A percentile compares a stretch with the other conserved stretches of the same genome.
phyloP scores from a whole-genome alignment of 2,888 invertebrate genomes.

The Apamea sordens region DNA sequence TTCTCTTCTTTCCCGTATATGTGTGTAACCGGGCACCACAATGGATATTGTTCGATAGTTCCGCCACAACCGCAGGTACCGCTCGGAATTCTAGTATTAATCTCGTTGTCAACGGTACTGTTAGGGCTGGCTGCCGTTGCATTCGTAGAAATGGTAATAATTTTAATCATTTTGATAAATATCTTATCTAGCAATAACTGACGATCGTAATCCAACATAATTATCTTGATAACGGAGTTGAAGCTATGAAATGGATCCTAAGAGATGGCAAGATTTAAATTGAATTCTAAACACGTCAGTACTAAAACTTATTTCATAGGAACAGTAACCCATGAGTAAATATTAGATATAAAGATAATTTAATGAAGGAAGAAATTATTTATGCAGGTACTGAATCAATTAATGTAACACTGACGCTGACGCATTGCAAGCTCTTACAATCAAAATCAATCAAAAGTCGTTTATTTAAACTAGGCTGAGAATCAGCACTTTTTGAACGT shows the following conservation, averaged over 20 bases:
- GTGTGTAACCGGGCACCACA: conserved; percentile 38
- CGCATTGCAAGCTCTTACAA: background rate
- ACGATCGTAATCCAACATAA: background rate
- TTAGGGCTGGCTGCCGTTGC: conserved; percentile 49
- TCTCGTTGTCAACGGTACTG: conserved; percentile 60
- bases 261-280: background rate
- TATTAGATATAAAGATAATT: background rate
- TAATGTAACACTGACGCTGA: background rate
- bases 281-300: background rate
- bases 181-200: background rate
- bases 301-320: background rate
- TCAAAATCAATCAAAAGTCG: too few species aligned
- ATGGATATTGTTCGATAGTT: conserved; percentile 50
- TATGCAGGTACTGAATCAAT: background rate
- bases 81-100: conserved; percentile 51
- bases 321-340: background rate
- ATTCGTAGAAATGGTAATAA: background rate
- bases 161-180: background rate
- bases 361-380: background rate
- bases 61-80: conserved; percentile 54
- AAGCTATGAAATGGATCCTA: background rate
- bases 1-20: conserved; percentile 26
- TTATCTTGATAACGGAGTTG: background rate
- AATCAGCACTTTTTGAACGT: background rate
- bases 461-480: background rate